These are phyloP conservation scores for Oncorhynchus gorbuscha DNA, from an alignment of 2,113 vertebrate species.

Conservation along the genomic window DNA sequence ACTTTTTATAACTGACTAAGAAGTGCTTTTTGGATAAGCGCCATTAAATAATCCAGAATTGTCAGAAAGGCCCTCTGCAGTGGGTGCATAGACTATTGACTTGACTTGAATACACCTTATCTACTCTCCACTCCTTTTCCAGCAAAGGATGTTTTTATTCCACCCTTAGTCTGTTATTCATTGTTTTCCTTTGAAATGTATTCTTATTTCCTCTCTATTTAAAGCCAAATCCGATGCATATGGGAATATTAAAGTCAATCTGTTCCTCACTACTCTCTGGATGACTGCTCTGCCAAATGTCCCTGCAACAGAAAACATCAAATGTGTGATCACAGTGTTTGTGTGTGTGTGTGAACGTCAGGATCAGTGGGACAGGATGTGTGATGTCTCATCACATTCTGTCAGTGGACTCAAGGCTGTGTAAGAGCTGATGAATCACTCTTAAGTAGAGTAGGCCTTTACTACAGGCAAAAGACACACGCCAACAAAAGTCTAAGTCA, in stretches of 20 bases:
- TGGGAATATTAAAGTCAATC: background rate
- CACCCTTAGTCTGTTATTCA: background rate
- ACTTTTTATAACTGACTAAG: background rate
- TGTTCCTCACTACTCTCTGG: slow-evolving; percentile 22
- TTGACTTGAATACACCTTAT: background rate
- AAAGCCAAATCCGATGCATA: background rate
- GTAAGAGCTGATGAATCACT: slow-evolving; percentile 56
- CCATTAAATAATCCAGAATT: slow-evolving; percentile 65
- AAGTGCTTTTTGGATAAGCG: slow-evolving; percentile 9
- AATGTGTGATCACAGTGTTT: background rate
- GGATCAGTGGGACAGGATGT: slow-evolving; percentile 19
- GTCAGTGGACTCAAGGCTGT: slow-evolving; percentile 34
- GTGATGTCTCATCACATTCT: slow-evolving; percentile 38
- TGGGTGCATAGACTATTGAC: background rate
- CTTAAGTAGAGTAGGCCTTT: slow-evolving; percentile 28
- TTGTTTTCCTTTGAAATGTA: background rate
- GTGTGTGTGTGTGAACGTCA: slow-evolving; percentile 28
- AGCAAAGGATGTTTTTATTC: slow-evolving; percentile 29
- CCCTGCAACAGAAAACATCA: slow-evolving; percentile 1
- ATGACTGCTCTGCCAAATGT: slow-evolving; percentile 8
- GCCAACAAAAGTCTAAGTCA: slow-evolving; percentile 50
- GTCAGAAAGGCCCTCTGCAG: slow-evolving; percentile 11
- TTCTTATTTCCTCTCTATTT: background rate
- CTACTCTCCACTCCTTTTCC: slow-evolving; percentile 71
- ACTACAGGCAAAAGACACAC: slow-evolving; percentile 34